These are phyloP conservation scores for Dicrostonyx torquatus DNA, from an alignment of 2,797 vertebrate genomes.

Conservation along the genomic window DNA sequence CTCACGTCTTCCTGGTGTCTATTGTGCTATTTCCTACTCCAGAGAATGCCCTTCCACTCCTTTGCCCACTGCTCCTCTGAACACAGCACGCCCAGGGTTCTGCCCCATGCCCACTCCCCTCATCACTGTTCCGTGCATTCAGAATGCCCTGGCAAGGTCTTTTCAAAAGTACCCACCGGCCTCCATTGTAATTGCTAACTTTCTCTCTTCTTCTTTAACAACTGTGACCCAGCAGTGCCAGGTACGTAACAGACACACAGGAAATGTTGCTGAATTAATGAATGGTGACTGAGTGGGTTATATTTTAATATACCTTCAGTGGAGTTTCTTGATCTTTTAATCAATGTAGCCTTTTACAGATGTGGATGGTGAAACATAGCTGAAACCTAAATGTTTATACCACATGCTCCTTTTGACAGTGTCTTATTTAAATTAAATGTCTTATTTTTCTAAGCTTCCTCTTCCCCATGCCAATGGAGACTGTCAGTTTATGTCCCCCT, in stretches of 20 bases:
- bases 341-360: background rate
- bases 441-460: background rate
- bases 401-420: background rate
- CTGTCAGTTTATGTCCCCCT: background rate
- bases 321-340: background rate
- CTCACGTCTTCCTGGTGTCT: background rate
- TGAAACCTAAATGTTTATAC: background rate
- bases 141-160: background rate
- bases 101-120: background rate
- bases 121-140: background rate
- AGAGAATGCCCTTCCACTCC: background rate
- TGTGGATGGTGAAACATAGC: constrained; percentile 13
- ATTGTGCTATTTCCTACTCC: background rate
- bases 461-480: background rate
- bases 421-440: constrained; percentile 32
- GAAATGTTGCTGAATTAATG: background rate
- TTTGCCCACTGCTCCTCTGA: background rate
- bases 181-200: background rate
- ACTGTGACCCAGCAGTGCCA: background rate
- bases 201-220: constrained; percentile 6
- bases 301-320: background rate
- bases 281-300: background rate
- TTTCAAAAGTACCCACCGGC: background rate
- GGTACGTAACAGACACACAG: background rate
- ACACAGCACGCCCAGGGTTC: background rate